Percentiles rank a stretch among this genome's conserved stretches.
Evolutionary conservation across 2,113 vertebrate species (phyloP).

Genomic region (Grus americana): DNA sequence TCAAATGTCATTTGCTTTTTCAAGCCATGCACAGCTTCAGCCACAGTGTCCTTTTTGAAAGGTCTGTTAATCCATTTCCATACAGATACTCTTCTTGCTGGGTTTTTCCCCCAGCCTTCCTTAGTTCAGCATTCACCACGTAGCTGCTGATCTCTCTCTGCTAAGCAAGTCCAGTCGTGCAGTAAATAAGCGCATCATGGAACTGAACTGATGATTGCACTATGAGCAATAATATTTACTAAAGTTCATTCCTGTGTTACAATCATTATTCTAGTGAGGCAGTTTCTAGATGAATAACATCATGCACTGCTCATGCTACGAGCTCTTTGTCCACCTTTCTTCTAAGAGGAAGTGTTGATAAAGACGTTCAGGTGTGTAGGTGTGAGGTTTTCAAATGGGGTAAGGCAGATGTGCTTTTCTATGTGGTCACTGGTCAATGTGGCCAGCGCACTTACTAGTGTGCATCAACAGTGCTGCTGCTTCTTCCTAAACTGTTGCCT

Average conservation of each 20-base stretch:
- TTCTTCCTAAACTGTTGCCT: neutral
- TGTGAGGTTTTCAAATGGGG: neutral
- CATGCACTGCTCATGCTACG: neutral
- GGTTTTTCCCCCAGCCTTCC: neutral
- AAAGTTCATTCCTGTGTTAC: neutral
- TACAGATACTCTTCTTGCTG: neutral
- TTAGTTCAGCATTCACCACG: neutral
- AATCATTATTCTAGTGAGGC: neutral
- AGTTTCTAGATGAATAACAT: neutral
- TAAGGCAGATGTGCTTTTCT: neutral
- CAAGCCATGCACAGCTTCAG: neutral
- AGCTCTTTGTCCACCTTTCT: neutral
- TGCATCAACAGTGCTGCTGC: neutral
- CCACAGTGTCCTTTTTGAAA: neutral
- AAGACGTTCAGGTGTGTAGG: neutral
- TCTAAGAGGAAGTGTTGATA: neutral
- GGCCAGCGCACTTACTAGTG: neutral
- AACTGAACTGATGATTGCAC: neutral
- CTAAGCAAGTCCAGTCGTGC: neutral
- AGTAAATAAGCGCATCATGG: neutral
- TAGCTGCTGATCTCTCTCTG: neutral
- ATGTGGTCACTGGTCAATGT: fast-evolving
- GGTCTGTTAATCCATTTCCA: neutral
- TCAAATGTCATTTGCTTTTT: neutral
- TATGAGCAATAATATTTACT: neutral